Percentiles rank a stretch among this genome's conserved stretches.
phyloP scores from a whole-genome alignment of 2,113 vertebrate species.

The Equus quagga region DNA sequence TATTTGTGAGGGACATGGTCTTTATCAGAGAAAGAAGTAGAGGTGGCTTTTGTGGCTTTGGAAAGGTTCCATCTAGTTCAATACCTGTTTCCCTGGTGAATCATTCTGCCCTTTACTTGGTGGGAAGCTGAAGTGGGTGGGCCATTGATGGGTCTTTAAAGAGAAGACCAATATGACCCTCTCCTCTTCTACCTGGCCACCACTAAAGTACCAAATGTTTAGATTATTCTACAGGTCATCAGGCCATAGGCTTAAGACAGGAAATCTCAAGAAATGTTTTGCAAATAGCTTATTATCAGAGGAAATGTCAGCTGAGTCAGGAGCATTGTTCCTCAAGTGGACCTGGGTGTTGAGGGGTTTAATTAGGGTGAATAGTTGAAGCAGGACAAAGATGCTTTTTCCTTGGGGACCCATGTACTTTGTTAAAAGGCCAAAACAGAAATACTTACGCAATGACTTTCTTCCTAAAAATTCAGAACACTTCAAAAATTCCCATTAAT shows the following conservation, averaged over 20 bases:
- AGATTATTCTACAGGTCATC: slow-evolving; percentile 26
- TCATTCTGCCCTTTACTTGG: neutral
- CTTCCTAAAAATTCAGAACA: slow-evolving; percentile 73
- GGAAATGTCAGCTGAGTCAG: slow-evolving; percentile 74
- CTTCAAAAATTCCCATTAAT: slow-evolving; percentile 69
- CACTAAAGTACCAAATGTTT: neutral
- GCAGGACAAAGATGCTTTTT: slow-evolving; percentile 59
- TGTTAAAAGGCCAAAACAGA: slow-evolving; percentile 56
- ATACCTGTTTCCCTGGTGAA: neutral
- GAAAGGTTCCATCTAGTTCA: neutral
- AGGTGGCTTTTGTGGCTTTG: neutral
- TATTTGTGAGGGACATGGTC: neutral
- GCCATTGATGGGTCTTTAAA: neutral
- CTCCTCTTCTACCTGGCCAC: neutral
- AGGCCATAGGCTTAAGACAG: slow-evolving; percentile 6
- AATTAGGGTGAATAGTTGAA: slow-evolving; percentile 69
- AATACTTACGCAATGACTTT: slow-evolving; percentile 72
- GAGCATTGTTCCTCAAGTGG: slow-evolving; percentile 59
- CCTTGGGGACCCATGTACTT: slow-evolving; percentile 66
- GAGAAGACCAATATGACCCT: neutral
- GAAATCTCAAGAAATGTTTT: slow-evolving; percentile 75
- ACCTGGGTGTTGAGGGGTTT: slow-evolving; percentile 33
- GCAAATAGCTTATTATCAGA: slow-evolving; percentile 58
- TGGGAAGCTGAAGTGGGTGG: neutral
- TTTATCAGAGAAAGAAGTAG: neutral